Base-by-base conservation (phyloP, 1,140 invertebrate genomes). In the Dinoponera quadriceps region DNA sequence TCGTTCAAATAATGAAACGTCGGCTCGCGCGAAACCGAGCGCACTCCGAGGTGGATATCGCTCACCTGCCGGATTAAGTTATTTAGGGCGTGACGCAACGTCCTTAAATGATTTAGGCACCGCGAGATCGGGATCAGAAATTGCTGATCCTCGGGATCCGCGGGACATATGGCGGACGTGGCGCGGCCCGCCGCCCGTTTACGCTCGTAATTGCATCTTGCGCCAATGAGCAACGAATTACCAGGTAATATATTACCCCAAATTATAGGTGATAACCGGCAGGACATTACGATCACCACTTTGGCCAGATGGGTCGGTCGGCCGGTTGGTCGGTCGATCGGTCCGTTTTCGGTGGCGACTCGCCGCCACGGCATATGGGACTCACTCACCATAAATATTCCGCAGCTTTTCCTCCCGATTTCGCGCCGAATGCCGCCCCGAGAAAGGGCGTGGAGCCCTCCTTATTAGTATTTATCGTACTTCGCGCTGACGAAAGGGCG, bases 161-260 rank as follows among this genome's bases (percentile, higher is more conserved):
- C 85, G 82, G 84, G 90, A 93, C 93, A 94, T 94, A 93, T 94
- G 93, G 93, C 86, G 72, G 83, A 93, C 86, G 93, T 83, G 84
- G 83, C 84, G 22, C 78, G 62, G 69, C 60, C 18, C 57, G 83
- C 71, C 72, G 82, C 74, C 66, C 60, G 65, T 85, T 80, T 85
- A 83, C 57, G 83, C 82, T 94, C 87, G 90, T 94, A 94, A 94
- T 94, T 93, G 90, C 91, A 91, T 93, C 92, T 93, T 92, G 92
- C 92, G 91, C 91, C 91, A 92, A 92, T 93, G 92, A 92, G 88
- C 89, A 91, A 91, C 89, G 92, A 93, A 94, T 93, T 93, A 93
- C 90, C 89, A 90, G 91, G 92, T 94, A 94, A 94, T 94, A 94
- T 94, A 94, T 94, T 94, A 94, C 93, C 91, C 89, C 85, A 94